Base-by-base conservation (phyloP, 64 coral and sea anemone genomes). In the Actinia tenebrosa region DNA sequence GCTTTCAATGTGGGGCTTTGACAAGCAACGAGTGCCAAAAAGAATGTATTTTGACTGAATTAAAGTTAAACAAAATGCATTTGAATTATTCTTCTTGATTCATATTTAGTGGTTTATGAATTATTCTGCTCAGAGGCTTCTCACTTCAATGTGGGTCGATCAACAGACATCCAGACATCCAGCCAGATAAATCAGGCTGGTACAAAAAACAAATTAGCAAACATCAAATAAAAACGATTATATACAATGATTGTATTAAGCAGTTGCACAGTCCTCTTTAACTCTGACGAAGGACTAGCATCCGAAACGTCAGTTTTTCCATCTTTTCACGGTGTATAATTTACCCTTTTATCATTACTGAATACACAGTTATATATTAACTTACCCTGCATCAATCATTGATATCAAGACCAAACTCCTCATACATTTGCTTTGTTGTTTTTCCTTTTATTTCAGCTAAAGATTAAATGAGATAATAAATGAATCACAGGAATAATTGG, bases 371-470 rank as follows among this genome's bases (percentile, higher is more conserved):
- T 7, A n/a, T 7, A 4, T 45, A n/a, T n/a, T n/a, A 23, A 83
- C 61, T 83, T 83, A 62, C 44, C 60, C 81, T 37, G 1, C 30
- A 20, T 91, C 86, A 99, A 72, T 99, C 97, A 3, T 92, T 88
- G 62, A 91, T 80, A 45, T 95, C 89, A 23, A 99, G 86, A 82
- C 97, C 97, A 93, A 91, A 99, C 37, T 95, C 93, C 84, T 94
- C 55, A 84, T 99, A 94, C 68, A 93, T 63, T 44, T 86, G 82
- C 91, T 89, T 95, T 85, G 94, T 91, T 80, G 97, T 99, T 72
- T 91, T 99, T 7, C 93, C 93, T 68, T 99, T 88, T 47, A 95
- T 84, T 68, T 98, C 96, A 94, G 92, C 96, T 98, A 87, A 78
- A 84, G 80, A 10, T 64, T 23, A 69, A 9, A 37, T 37, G 30